phyloP scores from a whole-genome alignment of 2,888 invertebrate genomes.

The Busseola fusca region DNA sequence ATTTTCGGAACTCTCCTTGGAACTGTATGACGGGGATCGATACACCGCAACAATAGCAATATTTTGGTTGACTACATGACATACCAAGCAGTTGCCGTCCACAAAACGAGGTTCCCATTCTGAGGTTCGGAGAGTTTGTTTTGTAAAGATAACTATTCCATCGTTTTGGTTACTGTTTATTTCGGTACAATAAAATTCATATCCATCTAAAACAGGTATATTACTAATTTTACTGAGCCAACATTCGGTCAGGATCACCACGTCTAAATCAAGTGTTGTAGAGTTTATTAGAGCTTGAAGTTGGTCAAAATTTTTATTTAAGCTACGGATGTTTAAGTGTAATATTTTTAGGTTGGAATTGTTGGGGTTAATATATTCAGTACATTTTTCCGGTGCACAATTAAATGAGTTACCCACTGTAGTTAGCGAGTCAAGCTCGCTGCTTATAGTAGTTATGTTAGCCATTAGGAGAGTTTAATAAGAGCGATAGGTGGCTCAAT shows the following conservation, averaged over 20 bases:
- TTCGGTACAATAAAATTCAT: neutral
- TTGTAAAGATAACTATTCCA: neutral
- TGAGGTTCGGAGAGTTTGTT: neutral
- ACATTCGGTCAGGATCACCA: neutral
- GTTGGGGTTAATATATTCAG: no score
- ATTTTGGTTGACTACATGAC: neutral
- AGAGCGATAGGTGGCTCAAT: no score
- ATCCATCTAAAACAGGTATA: neutral
- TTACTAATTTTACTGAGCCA: constrained; percentile 2
- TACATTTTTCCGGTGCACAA: no score
- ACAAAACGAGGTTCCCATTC: neutral
- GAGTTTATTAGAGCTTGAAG: neutral
- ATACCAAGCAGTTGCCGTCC: neutral
- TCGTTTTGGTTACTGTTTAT: neutral
- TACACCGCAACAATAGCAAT: constrained; percentile 3
- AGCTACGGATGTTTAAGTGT: constrained; percentile 1
- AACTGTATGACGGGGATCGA: constrained; percentile 2
- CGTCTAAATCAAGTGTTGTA: neutral
- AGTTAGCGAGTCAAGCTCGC: no score
- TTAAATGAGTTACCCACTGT: no score
- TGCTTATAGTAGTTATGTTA: no score
- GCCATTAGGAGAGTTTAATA: no score
- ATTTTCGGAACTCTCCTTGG: neutral
- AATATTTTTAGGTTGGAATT: no score
- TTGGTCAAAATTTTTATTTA: constrained; percentile 4